Percentiles rank a stretch among this genome's conserved stretches.
Conservation (phyloP, 2,797 vertebrate genomes). For the Xyrichtys novacula region DNA sequence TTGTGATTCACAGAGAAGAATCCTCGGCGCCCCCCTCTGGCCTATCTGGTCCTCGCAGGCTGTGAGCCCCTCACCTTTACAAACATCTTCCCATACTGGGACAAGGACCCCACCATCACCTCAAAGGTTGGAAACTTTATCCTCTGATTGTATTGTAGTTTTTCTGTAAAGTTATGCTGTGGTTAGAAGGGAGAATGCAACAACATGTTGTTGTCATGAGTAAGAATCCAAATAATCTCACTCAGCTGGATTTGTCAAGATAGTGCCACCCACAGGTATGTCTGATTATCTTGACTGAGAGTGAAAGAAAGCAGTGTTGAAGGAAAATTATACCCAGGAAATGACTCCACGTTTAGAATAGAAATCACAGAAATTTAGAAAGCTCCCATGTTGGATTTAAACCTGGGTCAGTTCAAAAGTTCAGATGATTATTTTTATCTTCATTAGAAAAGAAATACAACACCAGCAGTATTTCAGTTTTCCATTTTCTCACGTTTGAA, state of each 20-base stretch:
- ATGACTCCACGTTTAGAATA: too few relatives aligned
- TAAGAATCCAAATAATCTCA: constrained; percentile 25
- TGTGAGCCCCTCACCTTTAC: constrained; percentile 88
- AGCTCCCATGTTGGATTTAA: too few relatives aligned
- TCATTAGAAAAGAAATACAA: too few relatives aligned
- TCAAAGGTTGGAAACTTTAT: constrained; percentile 67
- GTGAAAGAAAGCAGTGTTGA: not conserved
- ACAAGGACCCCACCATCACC: constrained; percentile 69
- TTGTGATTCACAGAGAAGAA: constrained; percentile 80
- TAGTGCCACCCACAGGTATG: constrained; percentile 8
- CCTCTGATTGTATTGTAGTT: not conserved
- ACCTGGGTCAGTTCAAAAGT: too few relatives aligned
- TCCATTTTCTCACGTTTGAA: not conserved
- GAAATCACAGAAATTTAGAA: too few relatives aligned
- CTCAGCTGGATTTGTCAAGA: constrained; percentile 14
- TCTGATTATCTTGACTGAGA: not conserved
- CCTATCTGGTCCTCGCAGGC: constrained; percentile 85
- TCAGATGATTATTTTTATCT: too few relatives aligned
- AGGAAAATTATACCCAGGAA: not conserved
- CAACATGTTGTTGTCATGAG: not conserved
- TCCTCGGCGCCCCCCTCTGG: constrained; percentile 82
- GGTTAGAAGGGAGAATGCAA: not conserved
- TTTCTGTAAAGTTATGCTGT: not conserved
- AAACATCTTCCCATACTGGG: constrained; percentile 89
- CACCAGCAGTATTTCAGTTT: not conserved